These are phyloP conservation scores for Homarus americanus DNA, from an alignment of 1,140 invertebrate genomes.

Conservation along the genomic window DNA sequence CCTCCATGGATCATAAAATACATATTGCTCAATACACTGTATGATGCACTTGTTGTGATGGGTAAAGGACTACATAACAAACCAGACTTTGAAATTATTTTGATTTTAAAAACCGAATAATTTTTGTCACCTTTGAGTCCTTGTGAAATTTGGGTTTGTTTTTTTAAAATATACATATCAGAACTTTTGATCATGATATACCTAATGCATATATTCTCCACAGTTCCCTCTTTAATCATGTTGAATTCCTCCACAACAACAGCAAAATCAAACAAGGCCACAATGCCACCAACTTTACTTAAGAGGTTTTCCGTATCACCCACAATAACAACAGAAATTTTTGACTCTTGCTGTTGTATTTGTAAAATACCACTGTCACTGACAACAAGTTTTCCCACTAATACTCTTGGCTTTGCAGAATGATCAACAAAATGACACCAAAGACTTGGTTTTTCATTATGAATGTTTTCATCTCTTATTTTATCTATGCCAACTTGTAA, in stretches of 20 bases:
- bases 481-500: neutral
- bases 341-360: neutral
- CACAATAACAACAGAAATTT: slow-evolving; percentile 7
- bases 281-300: neutral
- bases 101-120: neutral
- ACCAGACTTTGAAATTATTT: slow-evolving; percentile 19
- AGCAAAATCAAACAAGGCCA: neutral
- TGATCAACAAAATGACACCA: neutral
- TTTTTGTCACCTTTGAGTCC: neutral
- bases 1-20: neutral
- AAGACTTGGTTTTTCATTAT: neutral
- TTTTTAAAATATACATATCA: neutral
- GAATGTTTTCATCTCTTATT: neutral
- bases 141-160: neutral
- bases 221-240: neutral
- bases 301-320: slow-evolving; percentile 14
- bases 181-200: slow-evolving; percentile 2
- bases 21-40: neutral
- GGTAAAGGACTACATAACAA: neutral
- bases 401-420: neutral
- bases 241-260: slow-evolving; percentile 7
- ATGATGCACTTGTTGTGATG: neutral
- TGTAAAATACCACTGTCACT: slow-evolving; percentile 3
- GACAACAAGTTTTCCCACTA: neutral
- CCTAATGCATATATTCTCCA: neutral